phyloP scores from a whole-genome alignment of 2,797 vertebrate genomes.

The Hybognathus amarus region DNA sequence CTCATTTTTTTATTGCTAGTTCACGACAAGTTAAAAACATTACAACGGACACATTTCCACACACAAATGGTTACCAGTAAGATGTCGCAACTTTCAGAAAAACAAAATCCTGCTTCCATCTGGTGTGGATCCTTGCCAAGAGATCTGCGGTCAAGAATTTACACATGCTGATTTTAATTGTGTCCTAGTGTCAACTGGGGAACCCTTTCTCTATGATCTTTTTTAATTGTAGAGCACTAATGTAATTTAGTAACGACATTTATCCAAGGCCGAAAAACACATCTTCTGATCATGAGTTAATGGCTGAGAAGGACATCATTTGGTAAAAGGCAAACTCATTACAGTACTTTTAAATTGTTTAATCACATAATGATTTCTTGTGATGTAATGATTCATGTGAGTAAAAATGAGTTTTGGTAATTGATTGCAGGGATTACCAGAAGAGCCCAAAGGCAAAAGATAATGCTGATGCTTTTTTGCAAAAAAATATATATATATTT shows the following conservation, averaged over 20 bases:
- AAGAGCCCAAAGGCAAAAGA: slow-evolving; percentile 30
- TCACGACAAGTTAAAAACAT: slow-evolving; percentile 42
- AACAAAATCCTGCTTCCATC: slow-evolving; percentile 52
- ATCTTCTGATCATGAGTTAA: slow-evolving; percentile 33
- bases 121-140: slow-evolving; percentile 51
- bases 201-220: slow-evolving; percentile 56
- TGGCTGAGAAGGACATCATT: slow-evolving; percentile 18
- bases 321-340: slow-evolving; percentile 42
- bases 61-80: slow-evolving; percentile 45
- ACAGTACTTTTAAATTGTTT: slow-evolving; percentile 27
- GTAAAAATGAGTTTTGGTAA: slow-evolving; percentile 30
- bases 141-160: slow-evolving; percentile 47
- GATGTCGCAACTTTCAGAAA: slow-evolving; percentile 52
- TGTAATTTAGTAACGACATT: slow-evolving; percentile 26
- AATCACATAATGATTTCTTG: slow-evolving; percentile 23
- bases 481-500: too few species aligned
- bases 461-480: neutral
- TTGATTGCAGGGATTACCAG: slow-evolving; percentile 36
- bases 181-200: slow-evolving; percentile 63
- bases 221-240: slow-evolving; percentile 31
- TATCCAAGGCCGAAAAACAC: neutral
- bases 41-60: slow-evolving; percentile 33
- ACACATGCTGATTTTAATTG: slow-evolving; percentile 62
- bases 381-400: slow-evolving; percentile 44
- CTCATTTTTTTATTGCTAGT: slow-evolving; percentile 20